A percentile compares a stretch with the other conserved stretches of the same genome.
These are phyloP conservation scores for Netelia virgata DNA, from an alignment of 2,888 invertebrate species.

Conservation along the genomic window DNA sequence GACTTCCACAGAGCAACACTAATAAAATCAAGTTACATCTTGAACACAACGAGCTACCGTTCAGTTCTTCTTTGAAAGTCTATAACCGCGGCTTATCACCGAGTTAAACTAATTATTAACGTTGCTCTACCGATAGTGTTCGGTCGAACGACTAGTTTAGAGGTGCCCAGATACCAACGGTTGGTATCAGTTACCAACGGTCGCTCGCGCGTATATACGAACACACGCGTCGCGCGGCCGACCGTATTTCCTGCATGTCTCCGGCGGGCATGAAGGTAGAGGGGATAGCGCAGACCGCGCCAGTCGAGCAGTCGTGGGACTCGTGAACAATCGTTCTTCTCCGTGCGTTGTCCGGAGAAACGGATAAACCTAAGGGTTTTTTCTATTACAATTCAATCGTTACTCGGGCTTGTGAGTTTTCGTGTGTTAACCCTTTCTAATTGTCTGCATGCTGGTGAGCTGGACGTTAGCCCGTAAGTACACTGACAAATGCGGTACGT, in stretches of 20 bases:
- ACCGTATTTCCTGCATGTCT: too few relatives aligned
- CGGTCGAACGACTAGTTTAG: neutral
- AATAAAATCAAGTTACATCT: too few relatives aligned
- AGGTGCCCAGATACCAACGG: neutral
- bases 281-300: too few relatives aligned
- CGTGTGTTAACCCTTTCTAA: neutral
- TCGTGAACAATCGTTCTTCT: neutral
- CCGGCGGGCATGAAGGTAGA: too few relatives aligned
- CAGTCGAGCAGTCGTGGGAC: neutral
- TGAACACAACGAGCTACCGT: too few relatives aligned
- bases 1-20: too few relatives aligned
- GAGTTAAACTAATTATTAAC: too few relatives aligned
- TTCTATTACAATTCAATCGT: neutral
- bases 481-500: slow-evolving; percentile 7
- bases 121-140: too few relatives aligned
- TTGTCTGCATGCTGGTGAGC: neutral
- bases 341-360: neutral
- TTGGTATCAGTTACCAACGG: slow-evolving; percentile 9
- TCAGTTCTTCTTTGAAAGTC: too few relatives aligned
- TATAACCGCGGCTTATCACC: too few relatives aligned
- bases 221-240: too few relatives aligned
- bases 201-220: neutral
- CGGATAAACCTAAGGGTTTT: too few relatives aligned
- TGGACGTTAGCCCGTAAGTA: slow-evolving; percentile 7
- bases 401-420: neutral